A percentile compares a stretch with the other conserved stretches of the same genome.
phyloP scores from a whole-genome alignment of 2,797 vertebrate genomes.

The Catostomus latipinnis region DNA sequence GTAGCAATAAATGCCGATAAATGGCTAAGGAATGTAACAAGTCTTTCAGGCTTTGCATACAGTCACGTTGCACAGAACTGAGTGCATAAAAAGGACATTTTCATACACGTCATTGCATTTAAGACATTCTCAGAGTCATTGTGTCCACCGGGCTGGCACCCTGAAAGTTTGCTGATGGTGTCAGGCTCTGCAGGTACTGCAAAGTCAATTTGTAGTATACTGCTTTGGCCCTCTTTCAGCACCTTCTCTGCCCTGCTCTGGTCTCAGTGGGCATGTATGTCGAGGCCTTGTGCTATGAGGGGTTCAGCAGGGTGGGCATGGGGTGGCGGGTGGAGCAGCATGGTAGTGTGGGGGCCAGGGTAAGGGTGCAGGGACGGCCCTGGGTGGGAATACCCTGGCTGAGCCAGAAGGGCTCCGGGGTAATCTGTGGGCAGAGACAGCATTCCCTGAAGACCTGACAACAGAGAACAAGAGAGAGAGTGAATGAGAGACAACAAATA shows the following conservation, averaged over 20 bases:
- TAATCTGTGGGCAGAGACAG: constrained; percentile 81
- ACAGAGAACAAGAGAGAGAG: not conserved
- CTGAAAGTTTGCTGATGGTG: constrained; percentile 16
- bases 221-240: not conserved
- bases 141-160: not conserved
- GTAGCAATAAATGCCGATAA: constrained; percentile 11
- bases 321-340: constrained; percentile 80
- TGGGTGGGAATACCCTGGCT: constrained; percentile 78
- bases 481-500: not conserved
- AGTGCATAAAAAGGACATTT: constrained; percentile 8
- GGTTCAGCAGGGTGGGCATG: constrained; percentile 80
- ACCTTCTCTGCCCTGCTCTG: constrained; percentile 20
- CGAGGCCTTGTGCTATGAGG: constrained; percentile 82
- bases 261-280: constrained; percentile 81
- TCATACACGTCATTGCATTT: constrained; percentile 33
- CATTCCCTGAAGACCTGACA: constrained; percentile 83
- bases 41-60: constrained; percentile 26
- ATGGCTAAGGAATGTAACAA: constrained; percentile 23
- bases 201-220: constrained; percentile 12
- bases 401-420: constrained; percentile 72
- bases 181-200: constrained; percentile 1
- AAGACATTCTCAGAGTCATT: constrained; percentile 53
- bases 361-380: constrained; percentile 77
- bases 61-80: constrained; percentile 2
- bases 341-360: constrained; percentile 76